Evolutionary conservation across 2,797 vertebrate genomes (phyloP), one percentile per base, ranked within the genome.

Genomic region (Hemitrygon akajei): DNA sequence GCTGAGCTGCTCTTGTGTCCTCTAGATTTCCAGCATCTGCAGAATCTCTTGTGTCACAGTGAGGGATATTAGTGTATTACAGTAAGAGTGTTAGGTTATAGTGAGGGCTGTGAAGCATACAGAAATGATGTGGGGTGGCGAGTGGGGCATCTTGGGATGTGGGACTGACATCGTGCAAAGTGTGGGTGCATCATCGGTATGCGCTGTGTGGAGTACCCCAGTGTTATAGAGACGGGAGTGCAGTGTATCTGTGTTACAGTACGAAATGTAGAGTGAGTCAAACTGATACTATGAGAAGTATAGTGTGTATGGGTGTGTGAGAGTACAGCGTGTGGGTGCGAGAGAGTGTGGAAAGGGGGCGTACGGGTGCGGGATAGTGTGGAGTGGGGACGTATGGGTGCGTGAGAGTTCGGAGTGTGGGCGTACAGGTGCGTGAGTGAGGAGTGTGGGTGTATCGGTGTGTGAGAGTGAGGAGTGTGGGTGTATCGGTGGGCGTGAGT

Each of bases 201-300:
- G 4, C 47, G 40, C 18, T 66, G 79, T 81, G 79, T 81, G 79
- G 79, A 34, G 6, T 40, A 18, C 40, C 40, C 40, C 79, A 47
- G 79, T 81, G 79, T 81, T 81, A 81, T 34, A 79, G 77, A 79
- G 77, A 79, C n/a, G 77, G 77, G 14, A 34, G 77, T 79, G 77
- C 11, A 11, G 14, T 79, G 37, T 79, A 79, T 37, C 77, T 14
- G 77, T 12, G n/a, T 79, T 79, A 79, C 77, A 79, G 80, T 47
- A 22, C 56, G 18, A 47, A 47, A 9, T 2, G 80, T 27, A 20
- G 40, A 22, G 0, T 82, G 27, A 25, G 27, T 56, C 80, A 56
- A 25, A 3, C 2, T 56, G 9, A 47, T 25, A 82, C 40, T 47
- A 47, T 47, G 47, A 47, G 47, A 47, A 27, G 80, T 56, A 37